phyloP scores from a whole-genome alignment of 2,113 vertebrate species.

The Shinisaurus crocodilurus region DNA sequence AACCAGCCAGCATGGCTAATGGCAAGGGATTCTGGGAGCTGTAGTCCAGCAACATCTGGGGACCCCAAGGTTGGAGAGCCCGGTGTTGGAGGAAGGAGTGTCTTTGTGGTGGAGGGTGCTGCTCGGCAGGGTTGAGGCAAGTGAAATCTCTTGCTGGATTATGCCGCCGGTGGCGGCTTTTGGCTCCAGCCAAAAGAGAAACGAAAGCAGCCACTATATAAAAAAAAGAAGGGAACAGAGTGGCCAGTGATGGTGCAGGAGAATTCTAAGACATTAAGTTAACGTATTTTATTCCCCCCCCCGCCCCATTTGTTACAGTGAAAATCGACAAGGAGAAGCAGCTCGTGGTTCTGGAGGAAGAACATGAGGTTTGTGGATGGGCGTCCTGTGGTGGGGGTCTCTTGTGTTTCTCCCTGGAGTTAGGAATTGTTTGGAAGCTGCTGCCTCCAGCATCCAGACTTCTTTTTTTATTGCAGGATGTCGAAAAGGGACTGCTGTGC shows the following conservation, averaged over 20 bases:
- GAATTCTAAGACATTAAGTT: background rate
- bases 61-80: too few relatives aligned
- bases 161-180: background rate
- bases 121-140: too few relatives aligned
- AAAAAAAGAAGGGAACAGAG: background rate
- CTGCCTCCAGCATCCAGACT: too few relatives aligned
- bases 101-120: too few relatives aligned
- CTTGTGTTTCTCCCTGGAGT: conserved; percentile 67
- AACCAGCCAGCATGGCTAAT: too few relatives aligned
- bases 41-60: too few relatives aligned
- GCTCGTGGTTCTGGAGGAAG: conserved; percentile 94
- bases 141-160: too few relatives aligned
- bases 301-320: conserved; percentile 83
- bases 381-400: conserved; percentile 60
- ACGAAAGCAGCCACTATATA: too few relatives aligned
- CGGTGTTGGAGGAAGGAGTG: too few relatives aligned
- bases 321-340: conserved; percentile 96
- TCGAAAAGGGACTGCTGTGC: background rate
- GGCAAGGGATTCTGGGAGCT: too few relatives aligned
- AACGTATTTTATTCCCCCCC: conserved; percentile 6
- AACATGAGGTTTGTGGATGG: conserved; percentile 88
- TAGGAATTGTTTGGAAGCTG: conserved; percentile 65
- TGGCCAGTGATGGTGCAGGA: too few relatives aligned
- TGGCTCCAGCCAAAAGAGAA: background rate
- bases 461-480: background rate